Conservation (phyloP, 1,140 invertebrate species). For the Magallana gigas region DNA sequence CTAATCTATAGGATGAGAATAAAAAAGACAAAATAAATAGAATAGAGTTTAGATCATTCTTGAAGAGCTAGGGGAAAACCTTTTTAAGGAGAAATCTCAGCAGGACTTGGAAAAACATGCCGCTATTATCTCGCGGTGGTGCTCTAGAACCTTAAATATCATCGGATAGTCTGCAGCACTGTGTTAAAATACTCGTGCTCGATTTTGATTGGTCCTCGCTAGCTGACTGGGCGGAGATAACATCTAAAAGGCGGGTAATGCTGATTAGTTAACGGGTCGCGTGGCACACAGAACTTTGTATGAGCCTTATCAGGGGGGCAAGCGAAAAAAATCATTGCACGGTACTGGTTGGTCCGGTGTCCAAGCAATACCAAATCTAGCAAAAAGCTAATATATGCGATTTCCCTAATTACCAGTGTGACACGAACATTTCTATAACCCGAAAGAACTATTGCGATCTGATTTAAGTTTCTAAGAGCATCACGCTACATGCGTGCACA, state of each 20-base stretch:
- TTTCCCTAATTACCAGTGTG: slow-evolving; percentile 22
- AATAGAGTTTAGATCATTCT: not conserved
- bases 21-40: slow-evolving; percentile 1
- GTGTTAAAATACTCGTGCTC: not conserved
- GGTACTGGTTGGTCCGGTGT: not conserved
- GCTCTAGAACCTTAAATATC: slow-evolving; percentile 1
- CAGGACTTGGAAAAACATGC: not conserved
- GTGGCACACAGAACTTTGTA: slow-evolving; percentile 47
- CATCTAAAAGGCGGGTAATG: slow-evolving; percentile 40
- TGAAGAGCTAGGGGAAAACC: not conserved
- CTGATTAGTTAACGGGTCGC: slow-evolving; percentile 48
- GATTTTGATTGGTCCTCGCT: not conserved
- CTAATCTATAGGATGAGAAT: not conserved
- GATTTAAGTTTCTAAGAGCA: slow-evolving; percentile 34
- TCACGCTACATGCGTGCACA: not conserved
- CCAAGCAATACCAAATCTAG: slow-evolving; percentile 6
- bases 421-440: slow-evolving; percentile 13
- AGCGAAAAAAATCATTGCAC: slow-evolving; percentile 19
- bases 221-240: slow-evolving; percentile 31
- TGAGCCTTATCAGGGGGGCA: slow-evolving; percentile 26
- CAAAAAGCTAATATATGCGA: slow-evolving; percentile 18
- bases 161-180: not conserved
- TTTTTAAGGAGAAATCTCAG: not conserved
- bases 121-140: not conserved
- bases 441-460: slow-evolving; percentile 13